These are phyloP conservation scores for Sterrhoptilus dennistouni DNA, from an alignment of 2,113 vertebrate species.

Conservation along the genomic window DNA sequence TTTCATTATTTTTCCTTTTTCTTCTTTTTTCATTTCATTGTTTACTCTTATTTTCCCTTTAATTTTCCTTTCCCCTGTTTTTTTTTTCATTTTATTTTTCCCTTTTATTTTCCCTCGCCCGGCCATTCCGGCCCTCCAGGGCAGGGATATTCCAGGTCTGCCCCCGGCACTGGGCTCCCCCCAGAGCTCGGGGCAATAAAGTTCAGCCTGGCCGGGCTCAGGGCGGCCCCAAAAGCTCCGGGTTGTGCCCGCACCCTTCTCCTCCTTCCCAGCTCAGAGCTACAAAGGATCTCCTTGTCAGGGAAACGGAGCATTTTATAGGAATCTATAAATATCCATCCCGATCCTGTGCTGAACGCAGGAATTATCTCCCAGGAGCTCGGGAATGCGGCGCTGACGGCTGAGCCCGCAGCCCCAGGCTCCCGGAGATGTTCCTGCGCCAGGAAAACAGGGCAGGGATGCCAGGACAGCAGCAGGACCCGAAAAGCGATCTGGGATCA, in stretches of 20 bases:
- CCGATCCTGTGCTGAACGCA: accelerated
- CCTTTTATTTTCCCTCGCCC: neutral
- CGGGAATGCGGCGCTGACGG: neutral
- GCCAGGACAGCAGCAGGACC: neutral
- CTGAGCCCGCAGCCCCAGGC: neutral
- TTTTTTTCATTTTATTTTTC: neutral
- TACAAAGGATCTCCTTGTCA: neutral
- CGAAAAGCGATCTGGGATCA: accelerated
- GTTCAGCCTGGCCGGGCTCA: neutral
- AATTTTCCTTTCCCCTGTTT: neutral
- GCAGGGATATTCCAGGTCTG: accelerated
- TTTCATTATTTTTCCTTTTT: neutral
- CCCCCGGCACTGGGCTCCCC: accelerated
- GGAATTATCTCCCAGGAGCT: neutral
- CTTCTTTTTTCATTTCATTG: accelerated
- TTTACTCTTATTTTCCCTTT: neutral
- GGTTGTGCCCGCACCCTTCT: accelerated
- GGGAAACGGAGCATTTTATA: neutral
- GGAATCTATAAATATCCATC: neutral
- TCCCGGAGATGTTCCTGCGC: neutral
- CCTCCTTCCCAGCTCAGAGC: neutral
- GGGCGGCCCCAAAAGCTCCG: accelerated
- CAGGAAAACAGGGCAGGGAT: neutral
- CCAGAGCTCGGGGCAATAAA: accelerated
- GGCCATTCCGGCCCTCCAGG: neutral